Conservation (phyloP, 2,888 invertebrate genomes). For the Microctonus hyperodae region DNA sequence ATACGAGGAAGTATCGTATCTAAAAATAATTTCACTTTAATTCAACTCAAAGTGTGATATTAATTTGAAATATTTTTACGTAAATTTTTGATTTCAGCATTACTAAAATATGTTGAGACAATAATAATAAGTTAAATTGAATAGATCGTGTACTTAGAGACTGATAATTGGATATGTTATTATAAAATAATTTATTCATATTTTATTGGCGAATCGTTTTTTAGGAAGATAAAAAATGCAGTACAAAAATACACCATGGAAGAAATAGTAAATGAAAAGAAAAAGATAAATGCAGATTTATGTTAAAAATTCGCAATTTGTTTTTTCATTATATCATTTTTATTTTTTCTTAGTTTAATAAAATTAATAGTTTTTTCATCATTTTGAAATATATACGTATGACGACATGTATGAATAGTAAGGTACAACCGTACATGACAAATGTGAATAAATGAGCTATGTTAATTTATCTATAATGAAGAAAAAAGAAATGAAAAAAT, state of each 20-base stretch:
- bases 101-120: conserved; percentile 2
- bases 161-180: conserved; percentile 27
- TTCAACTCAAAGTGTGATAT: not conserved
- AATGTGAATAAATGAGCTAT: not conserved
- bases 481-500: too few species aligned
- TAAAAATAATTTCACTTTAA: not conserved
- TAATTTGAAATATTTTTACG: not conserved
- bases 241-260: not conserved
- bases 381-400: not conserved
- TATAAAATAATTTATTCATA: not conserved
- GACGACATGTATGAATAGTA: not conserved
- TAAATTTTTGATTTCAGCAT: not conserved
- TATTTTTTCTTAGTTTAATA: not conserved
- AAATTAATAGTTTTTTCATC: not conserved
- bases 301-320: not conserved
- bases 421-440: not conserved
- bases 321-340: not conserved
- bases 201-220: not conserved
- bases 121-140: conserved; percentile 16
- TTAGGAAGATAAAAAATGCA: not conserved
- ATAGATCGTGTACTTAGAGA: conserved; percentile 30
- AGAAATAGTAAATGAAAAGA: not conserved
- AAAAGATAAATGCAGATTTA: not conserved
- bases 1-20: not conserved
- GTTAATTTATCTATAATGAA: conserved; percentile 1